Conservation (phyloP, 2,113 vertebrate genomes). For the Phrynocephalus versicolor region DNA sequence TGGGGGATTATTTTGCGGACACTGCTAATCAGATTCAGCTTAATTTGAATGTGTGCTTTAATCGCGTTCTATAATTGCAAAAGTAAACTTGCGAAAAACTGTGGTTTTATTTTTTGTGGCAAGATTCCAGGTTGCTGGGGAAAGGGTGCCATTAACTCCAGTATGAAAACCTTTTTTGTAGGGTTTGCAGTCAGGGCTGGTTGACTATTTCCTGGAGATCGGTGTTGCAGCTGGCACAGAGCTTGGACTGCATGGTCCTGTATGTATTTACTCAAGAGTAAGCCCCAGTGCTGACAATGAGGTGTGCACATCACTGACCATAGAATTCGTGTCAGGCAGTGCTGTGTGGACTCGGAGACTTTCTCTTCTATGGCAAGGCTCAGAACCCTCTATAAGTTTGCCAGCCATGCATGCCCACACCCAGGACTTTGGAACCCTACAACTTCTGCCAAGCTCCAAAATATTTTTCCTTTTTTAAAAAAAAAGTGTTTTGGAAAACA, state of each 20-base stretch:
- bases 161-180: background rate
- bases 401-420: no score
- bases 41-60: background rate
- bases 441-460: no score
- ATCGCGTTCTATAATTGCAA: background rate
- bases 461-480: no score
- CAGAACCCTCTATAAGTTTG: no score
- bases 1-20: conserved; percentile 32
- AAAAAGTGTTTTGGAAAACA: no score
- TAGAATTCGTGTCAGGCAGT: background rate
- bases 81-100: background rate
- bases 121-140: background rate
- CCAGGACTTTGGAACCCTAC: no score
- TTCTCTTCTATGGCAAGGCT: no score
- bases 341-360: background rate
- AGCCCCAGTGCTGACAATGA: background rate
- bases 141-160: background rate
- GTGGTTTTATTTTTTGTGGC: background rate
- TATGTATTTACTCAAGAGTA: background rate
- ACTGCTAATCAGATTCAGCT: background rate
- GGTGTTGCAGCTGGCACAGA: background rate
- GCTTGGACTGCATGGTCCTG: background rate
- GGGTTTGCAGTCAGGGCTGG: background rate
- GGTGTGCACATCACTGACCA: background rate
- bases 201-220: background rate